Percentiles rank a stretch among this genome's conserved stretches.
Conservation (phyloP, 2,888 invertebrate genomes). For the Sialis fuliginosa region DNA sequence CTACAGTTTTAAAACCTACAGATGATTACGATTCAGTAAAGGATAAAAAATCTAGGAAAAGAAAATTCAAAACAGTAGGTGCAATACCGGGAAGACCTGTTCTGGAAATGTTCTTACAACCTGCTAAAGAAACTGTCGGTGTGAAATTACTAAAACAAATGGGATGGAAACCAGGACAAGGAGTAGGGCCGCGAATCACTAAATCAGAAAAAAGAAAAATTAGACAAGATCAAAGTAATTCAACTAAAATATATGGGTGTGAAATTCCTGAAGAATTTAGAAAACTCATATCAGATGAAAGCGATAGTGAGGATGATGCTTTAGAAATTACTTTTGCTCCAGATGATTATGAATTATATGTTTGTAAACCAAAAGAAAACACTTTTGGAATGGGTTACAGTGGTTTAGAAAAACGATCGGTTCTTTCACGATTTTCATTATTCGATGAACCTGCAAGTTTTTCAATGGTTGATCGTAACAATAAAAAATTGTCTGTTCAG, state of each 20-base stretch:
- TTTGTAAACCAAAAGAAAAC: conserved; percentile 59
- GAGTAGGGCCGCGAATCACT: conserved; percentile 46
- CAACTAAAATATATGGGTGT: conserved; percentile 21
- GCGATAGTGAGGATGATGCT: conserved; percentile 26
- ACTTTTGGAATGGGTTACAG: conserved; percentile 63
- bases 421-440: conserved; percentile 29
- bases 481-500: conserved; percentile 42
- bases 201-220: conserved; percentile 22
- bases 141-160: conserved; percentile 69
- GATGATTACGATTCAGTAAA: conserved; percentile 45
- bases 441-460: conserved; percentile 29
- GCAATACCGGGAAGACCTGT: conserved; percentile 48
- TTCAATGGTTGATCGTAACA: conserved; percentile 37
- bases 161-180: conserved; percentile 88
- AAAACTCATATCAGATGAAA: conserved; percentile 12
- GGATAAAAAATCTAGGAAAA: conserved; percentile 21
- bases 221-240: conserved; percentile 12
- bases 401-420: conserved; percentile 48
- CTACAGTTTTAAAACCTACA: conserved; percentile 63
- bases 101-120: conserved; percentile 46
- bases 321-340: conserved; percentile 50
- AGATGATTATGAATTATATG: conserved; percentile 60
- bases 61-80: conserved; percentile 17
- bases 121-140: conserved; percentile 76
- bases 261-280: conserved; percentile 20